Percentiles rank a stretch among this genome's conserved stretches.
Conservation (phyloP, 2,888 invertebrate genomes). For the Rotaria magnacalcarata region DNA sequence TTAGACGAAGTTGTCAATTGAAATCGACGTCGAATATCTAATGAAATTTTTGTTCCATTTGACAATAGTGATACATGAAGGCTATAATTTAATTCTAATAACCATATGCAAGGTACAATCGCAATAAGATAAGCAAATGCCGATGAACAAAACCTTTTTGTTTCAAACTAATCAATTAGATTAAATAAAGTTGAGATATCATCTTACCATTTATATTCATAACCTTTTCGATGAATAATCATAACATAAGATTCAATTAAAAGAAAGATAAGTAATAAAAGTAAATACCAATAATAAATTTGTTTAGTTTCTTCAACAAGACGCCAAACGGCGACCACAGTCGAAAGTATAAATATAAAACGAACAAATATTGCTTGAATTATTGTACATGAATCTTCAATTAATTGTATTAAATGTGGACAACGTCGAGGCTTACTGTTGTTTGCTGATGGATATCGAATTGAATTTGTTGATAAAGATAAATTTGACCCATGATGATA, state of each 20-base stretch:
- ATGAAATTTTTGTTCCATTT: neutral
- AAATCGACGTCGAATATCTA: neutral
- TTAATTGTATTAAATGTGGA: neutral
- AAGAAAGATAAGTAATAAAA: constrained; percentile 74
- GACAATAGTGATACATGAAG: neutral
- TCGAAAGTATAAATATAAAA: constrained; percentile 50
- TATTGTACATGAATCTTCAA: constrained; percentile 51
- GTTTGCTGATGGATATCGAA: neutral
- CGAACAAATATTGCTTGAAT: constrained; percentile 56
- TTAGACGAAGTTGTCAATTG: neutral
- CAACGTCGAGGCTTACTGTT: neutral
- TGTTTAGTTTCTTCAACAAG: constrained; percentile 73
- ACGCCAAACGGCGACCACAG: constrained; percentile 79
- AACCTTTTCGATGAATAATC: constrained; percentile 79
- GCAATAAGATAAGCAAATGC: constrained; percentile 82
- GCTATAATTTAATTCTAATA: constrained; percentile 76
- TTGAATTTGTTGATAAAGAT: neutral
- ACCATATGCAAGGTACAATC: constrained; percentile 88
- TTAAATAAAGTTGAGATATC: neutral
- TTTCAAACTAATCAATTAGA: too few species aligned
- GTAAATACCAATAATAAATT: constrained; percentile 74
- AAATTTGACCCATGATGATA: neutral
- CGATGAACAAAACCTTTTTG: constrained; percentile 81
- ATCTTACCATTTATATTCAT: constrained; percentile 89
- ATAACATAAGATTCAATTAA: constrained; percentile 84